Base-by-base conservation (phyloP, 1,140 invertebrate genomes). In the Pantala flavescens region DNA sequence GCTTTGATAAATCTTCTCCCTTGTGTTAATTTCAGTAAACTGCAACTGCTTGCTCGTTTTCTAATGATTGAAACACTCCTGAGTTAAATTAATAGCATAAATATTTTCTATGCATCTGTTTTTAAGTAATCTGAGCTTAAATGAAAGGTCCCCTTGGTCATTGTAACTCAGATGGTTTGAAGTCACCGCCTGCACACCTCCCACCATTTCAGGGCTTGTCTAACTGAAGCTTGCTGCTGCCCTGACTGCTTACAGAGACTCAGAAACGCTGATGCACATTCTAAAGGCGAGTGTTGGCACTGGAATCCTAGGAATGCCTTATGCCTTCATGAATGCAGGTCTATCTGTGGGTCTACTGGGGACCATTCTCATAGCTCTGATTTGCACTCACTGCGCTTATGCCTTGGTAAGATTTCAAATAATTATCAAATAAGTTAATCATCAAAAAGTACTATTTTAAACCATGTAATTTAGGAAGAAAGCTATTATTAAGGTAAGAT, bases 301-400 rank as follows among this genome's bases (percentile, higher is more conserved):
- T 7, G 95, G 95, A 70, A 95, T 97, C 77, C 83, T 97, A 75
- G 92, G 94, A 16, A 96, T 97, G 93, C 94, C 94, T 0, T 83
- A 87, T 55, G 94, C 94, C 19, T 93, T 97, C 78, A 90, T 88
- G 80, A 87, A 88, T 80, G 87, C 93, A 9, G 95, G 95, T 73
- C 83, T 96, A 24, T 79, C 91, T 23, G 84, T 91, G 42, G 93
- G 93, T 43, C 86, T 93, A 73, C 84, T 94, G 77, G 87, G 88
- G 49, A 93, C 93, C 0, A 87, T 94, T n/a, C 80, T 93, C 14
- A 91, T 93, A 0, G 91, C 91, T 14, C 82, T 93, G 24, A 85
- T 95, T 70, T 95, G 93, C 86, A 94, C 93, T 11, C 92, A 95
- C 84, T 94, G 93, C 83, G 88, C 92, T 76, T 93, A 94, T 81